Evolutionary conservation across 2,888 invertebrate genomes (phyloP), one percentile per base, ranked within the genome.

Genomic region (Rhogogaster chlorosoma): DNA sequence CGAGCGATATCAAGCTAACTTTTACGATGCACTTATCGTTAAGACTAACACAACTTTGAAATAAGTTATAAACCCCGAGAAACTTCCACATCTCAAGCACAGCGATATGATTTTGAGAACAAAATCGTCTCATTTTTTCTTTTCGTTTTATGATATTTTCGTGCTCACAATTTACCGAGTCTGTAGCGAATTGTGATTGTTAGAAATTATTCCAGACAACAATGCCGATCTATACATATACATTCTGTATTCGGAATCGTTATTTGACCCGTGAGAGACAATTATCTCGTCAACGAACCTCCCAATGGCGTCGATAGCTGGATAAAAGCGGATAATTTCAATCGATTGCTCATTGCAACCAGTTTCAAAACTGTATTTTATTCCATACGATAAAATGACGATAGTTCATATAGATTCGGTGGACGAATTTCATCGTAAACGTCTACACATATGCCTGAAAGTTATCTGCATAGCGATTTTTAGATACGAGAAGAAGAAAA

Each of bases 11-110:
- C n/a, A 57, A 29, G 29, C 53, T 4, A 78, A 78, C 29, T 78
- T 78, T 36, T 78, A 53, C 36, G 36, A 78, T 57, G n/a, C 78
- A 78, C 53, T 78, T 57, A 78, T 78, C 78, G 53, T 78, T 53
- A 78, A 53, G 36, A 36, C 32, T 36, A 78, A 53, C 53, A n/a
- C 18, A 53, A 45, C 5, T 75, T 36, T 22, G 18, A 57, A 78
- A 57, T 10, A 57, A 78, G 32, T 53, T 36, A 18, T 32, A 29
- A 18, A 29, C 32, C 36, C 18, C 4, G n/a, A n/a, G 2, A 42
- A 4, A 26, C 15, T 45, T 38, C 12, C 42, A 36, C 22, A 6
- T 10, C 38, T n/a, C 10, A 10, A 36, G 9, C 22, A 18, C 18
- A 10, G 6, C 15, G 45, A 45, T 45, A 73, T 26, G 18, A 45